Base-by-base conservation (phyloP, 2,113 vertebrate genomes). In the Lepisosteus osseus region DNA sequence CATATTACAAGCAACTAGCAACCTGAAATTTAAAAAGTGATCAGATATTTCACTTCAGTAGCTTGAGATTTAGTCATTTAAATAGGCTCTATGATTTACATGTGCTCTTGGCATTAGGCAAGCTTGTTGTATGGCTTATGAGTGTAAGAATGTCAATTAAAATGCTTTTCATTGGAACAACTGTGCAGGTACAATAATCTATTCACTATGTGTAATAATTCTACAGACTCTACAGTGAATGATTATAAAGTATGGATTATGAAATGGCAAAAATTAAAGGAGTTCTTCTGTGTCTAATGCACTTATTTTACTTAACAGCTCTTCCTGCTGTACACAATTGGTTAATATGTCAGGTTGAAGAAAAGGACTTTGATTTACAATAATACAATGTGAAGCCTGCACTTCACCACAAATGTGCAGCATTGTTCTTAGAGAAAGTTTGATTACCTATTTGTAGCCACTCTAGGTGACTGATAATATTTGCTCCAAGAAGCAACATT, bases 171-270 rank as follows among this genome's bases (percentile, higher is more conserved):
- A 61, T 17, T 61, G 17, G 43, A n/a, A 13, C 59, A 66, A 13
- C 41, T 54, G 8, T 43, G 56, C 54, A 55, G n/a, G 66, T 72
- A 15, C 61, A 73, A 73, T 73, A 73, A 73, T 68, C 72, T 44
- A 51, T 57, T 73, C 61, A 68, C 42, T n/a, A 54, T 68, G 44
- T 65, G 44, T 12, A 73, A 67, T 73, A 73, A 68, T 73, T 65
- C 65, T 14, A 13, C 8, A 14, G 3, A 65, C 72, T 7, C 45
- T 68, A 65, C 65, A 72, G 43, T 47, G 65, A 55, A 29, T 51
- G 47, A 51, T 51, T 51, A 51, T n/a, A 54, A 43, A 41, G 44
- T 62, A 42, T 15, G 15, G 64, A 8, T 65, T 43, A 42, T 59
- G 55, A 61, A 41, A 62, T 54, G 47, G 9, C 47, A 51, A 51